A percentile compares a stretch with the other conserved stretches of the same genome.
Evolutionary conservation across 2,113 vertebrate genomes (phyloP).

Genomic region (Anser cygnoides): DNA sequence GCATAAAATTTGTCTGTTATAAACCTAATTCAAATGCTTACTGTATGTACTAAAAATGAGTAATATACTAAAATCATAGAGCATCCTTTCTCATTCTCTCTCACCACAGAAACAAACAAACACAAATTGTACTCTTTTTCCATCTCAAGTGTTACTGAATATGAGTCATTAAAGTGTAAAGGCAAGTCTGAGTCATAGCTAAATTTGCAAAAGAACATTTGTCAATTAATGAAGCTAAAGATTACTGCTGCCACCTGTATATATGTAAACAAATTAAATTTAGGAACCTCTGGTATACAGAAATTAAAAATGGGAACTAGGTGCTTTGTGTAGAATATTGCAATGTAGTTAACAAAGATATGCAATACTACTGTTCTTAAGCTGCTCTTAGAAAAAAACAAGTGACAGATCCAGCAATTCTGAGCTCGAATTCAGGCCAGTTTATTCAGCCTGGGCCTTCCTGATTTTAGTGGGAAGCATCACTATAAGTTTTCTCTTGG

Average conservation of each 20-base stretch:
- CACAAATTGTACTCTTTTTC: neutral
- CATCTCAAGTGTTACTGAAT: neutral
- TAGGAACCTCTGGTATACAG: neutral
- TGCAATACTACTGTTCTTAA: neutral
- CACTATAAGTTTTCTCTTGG: neutral
- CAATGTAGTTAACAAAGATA: neutral
- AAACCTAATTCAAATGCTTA: neutral
- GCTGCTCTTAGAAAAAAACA: neutral
- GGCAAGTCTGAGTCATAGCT: slow-evolving; percentile 22
- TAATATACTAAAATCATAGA: neutral
- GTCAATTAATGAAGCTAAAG: slow-evolving; percentile 15
- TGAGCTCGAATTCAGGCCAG: neutral
- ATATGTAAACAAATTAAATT: slow-evolving; percentile 17
- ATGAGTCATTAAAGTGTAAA: slow-evolving; percentile 12
- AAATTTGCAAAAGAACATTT: slow-evolving; percentile 29
- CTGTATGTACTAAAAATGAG: neutral
- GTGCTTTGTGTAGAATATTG: neutral
- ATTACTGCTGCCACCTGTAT: slow-evolving; percentile 21
- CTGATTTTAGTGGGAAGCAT: neutral
- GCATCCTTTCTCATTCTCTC: neutral
- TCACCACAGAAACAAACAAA: slow-evolving; percentile 4
- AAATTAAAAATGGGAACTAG: neutral
- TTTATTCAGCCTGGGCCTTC: neutral
- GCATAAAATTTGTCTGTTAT: neutral
- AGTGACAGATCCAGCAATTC: neutral